These are phyloP conservation scores for Strigamia crassipes DNA, from an alignment of 2,888 invertebrate species.

Conservation along the genomic window DNA sequence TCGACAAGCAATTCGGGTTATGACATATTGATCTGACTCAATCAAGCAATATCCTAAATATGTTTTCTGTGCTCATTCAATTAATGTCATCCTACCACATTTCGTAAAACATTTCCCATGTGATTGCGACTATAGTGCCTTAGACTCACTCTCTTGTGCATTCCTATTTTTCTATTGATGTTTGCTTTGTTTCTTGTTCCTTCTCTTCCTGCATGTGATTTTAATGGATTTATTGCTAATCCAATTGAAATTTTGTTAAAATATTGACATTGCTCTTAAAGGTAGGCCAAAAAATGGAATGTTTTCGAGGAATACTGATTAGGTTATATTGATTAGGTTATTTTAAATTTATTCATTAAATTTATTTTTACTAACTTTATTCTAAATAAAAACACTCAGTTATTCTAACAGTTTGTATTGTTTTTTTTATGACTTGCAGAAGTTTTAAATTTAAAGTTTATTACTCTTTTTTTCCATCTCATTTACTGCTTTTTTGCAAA, in stretches of 20 bases:
- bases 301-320: neutral
- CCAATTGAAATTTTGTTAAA: neutral
- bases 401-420: neutral
- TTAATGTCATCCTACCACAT: too few species aligned
- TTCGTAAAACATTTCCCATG: too few species aligned
- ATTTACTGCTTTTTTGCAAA: neutral
- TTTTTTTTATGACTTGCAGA: too few species aligned
- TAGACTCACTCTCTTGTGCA: neutral
- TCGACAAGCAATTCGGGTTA: too few species aligned
- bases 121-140: too few species aligned
- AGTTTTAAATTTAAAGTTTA: too few species aligned
- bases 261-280: conserved; percentile 4
- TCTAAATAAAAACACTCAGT: neutral
- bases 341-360: neutral
- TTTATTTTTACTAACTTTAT: neutral
- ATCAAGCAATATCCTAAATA: too few species aligned
- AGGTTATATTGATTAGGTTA: neutral
- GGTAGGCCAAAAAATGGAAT: neutral
- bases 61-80: too few species aligned
- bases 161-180: neutral
- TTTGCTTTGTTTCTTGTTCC: neutral
- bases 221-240: neutral
- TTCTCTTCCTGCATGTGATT: neutral
- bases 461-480: neutral
- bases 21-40: too few species aligned